phyloP scores from a whole-genome alignment of 2,797 vertebrate genomes.

The Sebastes diploproa region DNA sequence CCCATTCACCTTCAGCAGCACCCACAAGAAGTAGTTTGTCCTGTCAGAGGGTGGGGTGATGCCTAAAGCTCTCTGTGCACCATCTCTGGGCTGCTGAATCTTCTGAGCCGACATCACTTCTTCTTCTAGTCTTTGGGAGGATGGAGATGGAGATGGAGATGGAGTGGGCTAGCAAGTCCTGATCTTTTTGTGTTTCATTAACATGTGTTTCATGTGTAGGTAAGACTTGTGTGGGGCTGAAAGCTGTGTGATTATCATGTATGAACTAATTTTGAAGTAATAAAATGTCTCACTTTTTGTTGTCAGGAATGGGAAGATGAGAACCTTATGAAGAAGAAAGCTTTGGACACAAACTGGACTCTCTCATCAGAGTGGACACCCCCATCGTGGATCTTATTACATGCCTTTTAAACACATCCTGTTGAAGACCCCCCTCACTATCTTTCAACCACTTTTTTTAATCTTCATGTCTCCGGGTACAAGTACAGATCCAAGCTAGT shows the following conservation, averaged over 20 bases:
- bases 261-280: slow-evolving; percentile 15
- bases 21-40: slow-evolving; percentile 69
- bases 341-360: slow-evolving; percentile 59
- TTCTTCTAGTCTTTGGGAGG: slow-evolving; percentile 56
- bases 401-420: slow-evolving; percentile 45
- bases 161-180: slow-evolving; percentile 67
- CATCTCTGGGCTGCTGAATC: slow-evolving; percentile 41
- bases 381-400: slow-evolving; percentile 48
- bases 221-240: slow-evolving; percentile 30
- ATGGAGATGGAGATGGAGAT: slow-evolving; percentile 57
- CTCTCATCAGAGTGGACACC: slow-evolving; percentile 46
- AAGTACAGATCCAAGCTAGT: slow-evolving; percentile 55
- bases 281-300: slow-evolving; percentile 51
- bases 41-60: slow-evolving; percentile 76
- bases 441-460: slow-evolving; percentile 44
- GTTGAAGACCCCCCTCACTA: slow-evolving; percentile 43
- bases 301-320: slow-evolving; percentile 66
- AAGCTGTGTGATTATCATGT: neutral
- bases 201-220: slow-evolving; percentile 60
- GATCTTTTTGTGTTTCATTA: slow-evolving; percentile 25
- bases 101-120: slow-evolving; percentile 55
- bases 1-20: slow-evolving; percentile 81
- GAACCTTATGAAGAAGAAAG: slow-evolving; percentile 68
- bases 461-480: slow-evolving; percentile 46
- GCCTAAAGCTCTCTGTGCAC: slow-evolving; percentile 36